Evolutionary conservation across 2,113 vertebrate genomes (phyloP), one percentile per base, ranked within the genome.

Genomic region (Bolborhynchus lineola): DNA sequence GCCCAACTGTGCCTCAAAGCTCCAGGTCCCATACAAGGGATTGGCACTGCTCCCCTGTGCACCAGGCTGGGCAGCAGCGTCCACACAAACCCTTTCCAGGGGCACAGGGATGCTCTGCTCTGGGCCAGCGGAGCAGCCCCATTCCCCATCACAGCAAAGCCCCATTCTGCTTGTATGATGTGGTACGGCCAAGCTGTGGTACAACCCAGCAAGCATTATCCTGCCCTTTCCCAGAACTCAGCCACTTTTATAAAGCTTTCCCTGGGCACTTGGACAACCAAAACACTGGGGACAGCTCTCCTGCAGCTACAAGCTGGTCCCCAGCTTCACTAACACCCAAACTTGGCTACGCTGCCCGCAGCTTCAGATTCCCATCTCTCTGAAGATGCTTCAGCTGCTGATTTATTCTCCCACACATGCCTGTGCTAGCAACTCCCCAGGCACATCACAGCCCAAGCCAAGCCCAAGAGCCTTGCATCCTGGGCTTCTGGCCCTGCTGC

Each of bases 401-500:
- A 78, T 91, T 91, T 89, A 71, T 89, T 92, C 94, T 84, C 81
- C 86, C 89, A 63, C 95, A 62, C 89, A 37, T 13, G 65, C 83
- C 41, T 1, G 10, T 68, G 86, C 77, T 93, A 86, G 91, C 83
- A 75, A 24, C 62, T 93, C 94, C 92, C 94, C 95, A 92, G 88
- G 92, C 95, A 83, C 78, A 42, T 37, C 60, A 18, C 95, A 95
- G 94, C 88, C 79, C 7, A 7, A 93, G 94, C 95, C 94, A 90
- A 95, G 82, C 92, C 81, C 6, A 15, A 53, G 92, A 67, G 86
- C 95, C 92, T 74, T 91, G 94, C 96, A 82, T 92, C 89, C 95
- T 93, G 94, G 96, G 95, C 96, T 95, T 35, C 21, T 9, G 91
- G 92, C 90, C 96, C 95, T 95, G 94, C 95, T 96, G 95, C 96